Conservation (phyloP, 2,888 invertebrate species). For the Melangyna quadrimaculata region DNA sequence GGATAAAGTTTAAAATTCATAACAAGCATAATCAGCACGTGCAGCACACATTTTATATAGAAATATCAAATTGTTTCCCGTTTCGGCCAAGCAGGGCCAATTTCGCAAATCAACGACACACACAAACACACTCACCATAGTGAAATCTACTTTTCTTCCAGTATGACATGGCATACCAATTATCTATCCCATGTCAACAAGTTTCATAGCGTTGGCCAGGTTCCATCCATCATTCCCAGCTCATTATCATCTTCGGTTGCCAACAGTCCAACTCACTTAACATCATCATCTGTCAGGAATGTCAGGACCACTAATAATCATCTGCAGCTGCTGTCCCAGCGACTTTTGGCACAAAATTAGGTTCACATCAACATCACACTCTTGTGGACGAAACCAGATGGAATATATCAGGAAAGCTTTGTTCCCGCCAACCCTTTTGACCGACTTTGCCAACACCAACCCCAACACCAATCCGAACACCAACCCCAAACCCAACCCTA, state of each 20-base stretch:
- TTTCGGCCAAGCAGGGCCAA: neutral
- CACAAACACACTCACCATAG: neutral
- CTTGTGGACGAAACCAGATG: neutral
- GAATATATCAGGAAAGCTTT: neutral
- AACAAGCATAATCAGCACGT: conserved; percentile 11
- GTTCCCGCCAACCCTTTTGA: conserved; percentile 13
- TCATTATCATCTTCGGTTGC: conserved; percentile 42
- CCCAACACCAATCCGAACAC: neutral
- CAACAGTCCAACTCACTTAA: conserved; percentile 35
- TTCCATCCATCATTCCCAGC: conserved; percentile 40
- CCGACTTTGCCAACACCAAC: neutral
- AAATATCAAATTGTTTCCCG: conserved; percentile 11
- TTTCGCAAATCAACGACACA: conserved; percentile 14
- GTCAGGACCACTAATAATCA: conserved; percentile 37
- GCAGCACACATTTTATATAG: neutral
- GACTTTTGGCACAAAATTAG: conserved; percentile 27
- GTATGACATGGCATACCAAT: conserved; percentile 23
- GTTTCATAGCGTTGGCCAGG: conserved; percentile 9
- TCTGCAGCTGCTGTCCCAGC: conserved; percentile 12
- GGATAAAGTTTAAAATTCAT: conserved; percentile 2
- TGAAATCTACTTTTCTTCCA: neutral
- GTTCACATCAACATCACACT: conserved; percentile 5
- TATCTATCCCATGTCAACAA: conserved; percentile 43
- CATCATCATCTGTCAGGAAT: conserved; percentile 51
- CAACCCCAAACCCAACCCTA: neutral